These are phyloP conservation scores for Chrysemys picta DNA, from an alignment of 2,113 vertebrate species.

Conservation along the genomic window DNA sequence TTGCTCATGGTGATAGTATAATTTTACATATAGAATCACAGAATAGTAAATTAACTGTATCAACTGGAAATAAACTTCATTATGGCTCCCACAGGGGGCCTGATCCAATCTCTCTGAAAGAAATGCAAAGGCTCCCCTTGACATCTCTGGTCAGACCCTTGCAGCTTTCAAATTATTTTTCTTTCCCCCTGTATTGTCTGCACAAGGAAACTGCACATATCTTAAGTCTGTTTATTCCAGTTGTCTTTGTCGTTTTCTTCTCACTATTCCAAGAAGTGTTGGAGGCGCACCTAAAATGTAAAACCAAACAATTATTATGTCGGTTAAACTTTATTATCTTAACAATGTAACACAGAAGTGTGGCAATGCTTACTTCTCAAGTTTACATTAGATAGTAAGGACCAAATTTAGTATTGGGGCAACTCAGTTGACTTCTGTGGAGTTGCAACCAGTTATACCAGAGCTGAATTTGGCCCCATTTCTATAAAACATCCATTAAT, in stretches of 20 bases:
- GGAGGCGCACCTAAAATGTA: background rate
- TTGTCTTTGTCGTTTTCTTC: conserved; percentile 10
- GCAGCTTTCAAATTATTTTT: conserved; percentile 8
- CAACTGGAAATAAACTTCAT: conserved; percentile 63
- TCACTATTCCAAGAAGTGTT: background rate
- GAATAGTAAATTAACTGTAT: conserved; percentile 1
- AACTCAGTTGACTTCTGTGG: background rate
- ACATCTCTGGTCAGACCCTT: conserved; percentile 45
- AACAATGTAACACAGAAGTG: background rate
- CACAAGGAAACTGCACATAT: background rate
- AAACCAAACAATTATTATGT: conserved; percentile 3
- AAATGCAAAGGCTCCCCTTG: conserved; percentile 47
- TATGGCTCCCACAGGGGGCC: conserved; percentile 49
- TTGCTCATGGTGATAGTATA: conserved; percentile 63
- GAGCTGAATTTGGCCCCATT: conserved; percentile 24
- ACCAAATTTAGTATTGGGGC: background rate
- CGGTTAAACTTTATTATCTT: background rate
- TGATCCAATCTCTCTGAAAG: conserved; percentile 56
- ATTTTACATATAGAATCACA: conserved; percentile 25
- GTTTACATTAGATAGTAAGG: background rate
- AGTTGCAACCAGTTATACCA: background rate
- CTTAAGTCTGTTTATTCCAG: background rate
- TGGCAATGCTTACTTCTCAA: background rate
- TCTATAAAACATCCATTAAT: conserved; percentile 55
- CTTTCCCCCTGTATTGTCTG: background rate